phyloP scores from a whole-genome alignment of 1,140 invertebrate species.

The Geopemphigus sp. region DNA sequence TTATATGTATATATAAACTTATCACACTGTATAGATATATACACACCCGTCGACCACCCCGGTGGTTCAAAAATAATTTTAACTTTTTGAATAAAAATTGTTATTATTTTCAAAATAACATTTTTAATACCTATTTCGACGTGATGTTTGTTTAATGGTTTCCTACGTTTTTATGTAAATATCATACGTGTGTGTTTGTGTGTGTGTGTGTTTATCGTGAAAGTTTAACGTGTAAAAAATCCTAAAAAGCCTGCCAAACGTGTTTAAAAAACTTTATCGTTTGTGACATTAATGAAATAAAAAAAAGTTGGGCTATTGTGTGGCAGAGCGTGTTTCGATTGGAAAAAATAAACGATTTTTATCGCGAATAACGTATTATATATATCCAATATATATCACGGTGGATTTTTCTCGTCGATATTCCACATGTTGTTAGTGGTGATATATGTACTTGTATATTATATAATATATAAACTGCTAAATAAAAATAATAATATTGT shows the following conservation, averaged over 20 bases:
- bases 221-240: background rate
- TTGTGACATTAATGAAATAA: conserved; percentile 15
- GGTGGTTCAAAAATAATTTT: background rate
- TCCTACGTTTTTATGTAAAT: conserved; percentile 30
- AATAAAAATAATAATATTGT: no score
- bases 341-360: conserved; percentile 10
- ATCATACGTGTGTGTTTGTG: background rate
- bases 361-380: background rate
- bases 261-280: conserved; percentile 15
- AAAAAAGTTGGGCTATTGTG: conserved; percentile 1
- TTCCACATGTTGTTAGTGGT: background rate
- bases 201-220: conserved; percentile 21
- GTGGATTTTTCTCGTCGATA: background rate
- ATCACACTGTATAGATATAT: no score
- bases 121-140: conserved; percentile 7
- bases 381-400: background rate
- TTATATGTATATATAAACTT: no score
- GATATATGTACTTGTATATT: no score
- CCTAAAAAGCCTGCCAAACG: background rate
- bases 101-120: conserved; percentile 3
- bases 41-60: no score
- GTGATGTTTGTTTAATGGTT: conserved; percentile 29
- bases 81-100: conserved; percentile 8
- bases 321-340: background rate
- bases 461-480: no score